These are phyloP conservation scores for Austrofundulus limnaeus DNA, from an alignment of 2,113 vertebrate genomes.

Conservation along the genomic window DNA sequence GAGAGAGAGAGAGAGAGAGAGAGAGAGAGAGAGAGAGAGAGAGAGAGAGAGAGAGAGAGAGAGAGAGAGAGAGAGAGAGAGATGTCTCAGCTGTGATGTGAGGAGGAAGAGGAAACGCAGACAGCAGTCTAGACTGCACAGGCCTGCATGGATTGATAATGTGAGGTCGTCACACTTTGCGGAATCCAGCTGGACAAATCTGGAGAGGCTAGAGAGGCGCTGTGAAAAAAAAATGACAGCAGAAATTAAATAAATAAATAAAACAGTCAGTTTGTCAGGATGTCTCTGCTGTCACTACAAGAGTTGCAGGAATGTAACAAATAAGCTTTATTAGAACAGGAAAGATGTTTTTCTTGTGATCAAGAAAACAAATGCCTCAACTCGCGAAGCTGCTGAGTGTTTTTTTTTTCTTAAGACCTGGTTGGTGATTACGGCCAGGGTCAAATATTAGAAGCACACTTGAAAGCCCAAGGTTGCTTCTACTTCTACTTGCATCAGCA, in stretches of 20 bases:
- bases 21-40: conserved; percentile 46
- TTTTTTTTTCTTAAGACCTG: background rate
- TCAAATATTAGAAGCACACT: conserved; percentile 21
- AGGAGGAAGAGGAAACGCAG: conserved; percentile 49
- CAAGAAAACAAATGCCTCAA: conserved; percentile 20
- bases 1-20: conserved; percentile 45
- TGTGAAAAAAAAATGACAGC: conserved; percentile 25
- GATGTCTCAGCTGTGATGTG: conserved; percentile 48
- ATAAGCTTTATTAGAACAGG: conserved; percentile 22
- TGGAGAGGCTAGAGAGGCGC: conserved; percentile 26
- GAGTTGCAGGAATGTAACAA: conserved; percentile 16
- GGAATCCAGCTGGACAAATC: conserved; percentile 30
- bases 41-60: conserved; percentile 44
- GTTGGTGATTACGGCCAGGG: background rate
- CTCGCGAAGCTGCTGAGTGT: conserved; percentile 7
- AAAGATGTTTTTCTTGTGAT: conserved; percentile 36
- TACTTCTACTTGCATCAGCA: conserved; percentile 15
- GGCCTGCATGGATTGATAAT: conserved; percentile 45
- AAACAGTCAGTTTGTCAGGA: conserved; percentile 16
- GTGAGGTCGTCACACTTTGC: conserved; percentile 53
- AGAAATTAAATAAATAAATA: conserved; percentile 10
- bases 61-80: conserved; percentile 45
- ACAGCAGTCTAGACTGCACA: conserved; percentile 44
- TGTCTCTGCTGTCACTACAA: conserved; percentile 22
- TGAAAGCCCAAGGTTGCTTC: conserved; percentile 13